These are phyloP conservation scores for Sialia sialis DNA, from an alignment of 2,113 vertebrate species.

Conservation along the genomic window DNA sequence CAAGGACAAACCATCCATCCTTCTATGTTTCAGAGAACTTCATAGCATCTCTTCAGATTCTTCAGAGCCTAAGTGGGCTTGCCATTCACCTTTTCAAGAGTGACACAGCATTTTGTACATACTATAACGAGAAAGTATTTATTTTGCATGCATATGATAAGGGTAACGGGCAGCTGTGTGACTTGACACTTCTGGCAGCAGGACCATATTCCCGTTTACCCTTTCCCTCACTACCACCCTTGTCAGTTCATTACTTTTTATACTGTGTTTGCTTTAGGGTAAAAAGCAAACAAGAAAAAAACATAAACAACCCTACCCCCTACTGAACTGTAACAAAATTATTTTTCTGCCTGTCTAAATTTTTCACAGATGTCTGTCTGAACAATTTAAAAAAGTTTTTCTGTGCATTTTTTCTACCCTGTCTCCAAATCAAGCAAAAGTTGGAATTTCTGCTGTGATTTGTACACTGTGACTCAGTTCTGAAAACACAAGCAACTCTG, in stretches of 20 bases:
- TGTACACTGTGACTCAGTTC: background rate
- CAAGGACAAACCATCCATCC: background rate
- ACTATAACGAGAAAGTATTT: background rate
- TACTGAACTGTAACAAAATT: background rate
- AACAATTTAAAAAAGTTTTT: background rate
- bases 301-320: fast-evolving
- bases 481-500: background rate
- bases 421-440: background rate
- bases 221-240: background rate
- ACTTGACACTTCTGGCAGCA: background rate
- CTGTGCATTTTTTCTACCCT: background rate
- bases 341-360: background rate
- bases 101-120: background rate
- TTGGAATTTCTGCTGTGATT: background rate
- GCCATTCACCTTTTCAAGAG: background rate
- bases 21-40: background rate
- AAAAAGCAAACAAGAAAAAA: background rate
- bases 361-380: background rate
- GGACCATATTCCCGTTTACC: background rate
- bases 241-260: background rate
- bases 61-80: background rate
- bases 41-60: background rate
- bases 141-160: background rate
- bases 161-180: background rate
- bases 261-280: background rate